Conservation (phyloP, 2,888 invertebrate species). For the Crossocerus cetratus region DNA sequence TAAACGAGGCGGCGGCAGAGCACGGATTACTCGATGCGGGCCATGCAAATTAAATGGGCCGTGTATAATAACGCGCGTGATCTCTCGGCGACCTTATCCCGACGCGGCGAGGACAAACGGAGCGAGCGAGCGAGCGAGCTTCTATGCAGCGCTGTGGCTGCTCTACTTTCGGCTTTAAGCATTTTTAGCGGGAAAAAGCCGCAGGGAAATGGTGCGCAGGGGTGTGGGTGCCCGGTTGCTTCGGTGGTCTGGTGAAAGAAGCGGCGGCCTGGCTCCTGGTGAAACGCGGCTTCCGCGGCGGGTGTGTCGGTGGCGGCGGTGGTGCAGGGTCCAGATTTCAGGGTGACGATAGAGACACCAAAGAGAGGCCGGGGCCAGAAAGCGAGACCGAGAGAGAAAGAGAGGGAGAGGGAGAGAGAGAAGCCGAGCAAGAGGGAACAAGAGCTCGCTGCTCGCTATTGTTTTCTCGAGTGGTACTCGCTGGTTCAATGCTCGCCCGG, state of each 20-base stretch:
- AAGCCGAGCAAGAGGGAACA: constrained; percentile 56
- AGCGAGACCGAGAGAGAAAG: constrained; percentile 42
- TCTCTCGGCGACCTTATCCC: too few species aligned
- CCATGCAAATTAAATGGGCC: constrained; percentile 40
- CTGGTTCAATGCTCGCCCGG: constrained; percentile 74
- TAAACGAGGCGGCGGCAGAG: constrained; percentile 1
- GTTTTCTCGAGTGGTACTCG: constrained; percentile 77
- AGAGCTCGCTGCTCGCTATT: constrained; percentile 74
- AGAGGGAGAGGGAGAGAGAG: constrained; percentile 38
- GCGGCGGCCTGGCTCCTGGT: constrained; percentile 25
- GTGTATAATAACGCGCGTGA: constrained; percentile 18
- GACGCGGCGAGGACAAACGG: background rate
- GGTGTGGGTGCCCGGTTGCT: background rate
- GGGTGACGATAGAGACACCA: constrained; percentile 68
- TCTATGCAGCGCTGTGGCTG: too few species aligned
- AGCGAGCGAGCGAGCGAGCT: background rate
- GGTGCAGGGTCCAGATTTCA: constrained; percentile 68
- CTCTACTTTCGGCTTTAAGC: too few species aligned
- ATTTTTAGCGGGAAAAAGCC: too few species aligned
- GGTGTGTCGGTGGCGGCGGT: background rate
- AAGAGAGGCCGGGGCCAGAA: constrained; percentile 36
- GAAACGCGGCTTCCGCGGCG: constrained; percentile 25
- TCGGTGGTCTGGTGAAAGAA: background rate
- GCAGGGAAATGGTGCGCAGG: background rate
- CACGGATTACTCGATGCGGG: constrained; percentile 46